These are phyloP conservation scores for Coecobrya sp. DNA, from an alignment of 2,888 invertebrate species.

Conservation along the genomic window DNA sequence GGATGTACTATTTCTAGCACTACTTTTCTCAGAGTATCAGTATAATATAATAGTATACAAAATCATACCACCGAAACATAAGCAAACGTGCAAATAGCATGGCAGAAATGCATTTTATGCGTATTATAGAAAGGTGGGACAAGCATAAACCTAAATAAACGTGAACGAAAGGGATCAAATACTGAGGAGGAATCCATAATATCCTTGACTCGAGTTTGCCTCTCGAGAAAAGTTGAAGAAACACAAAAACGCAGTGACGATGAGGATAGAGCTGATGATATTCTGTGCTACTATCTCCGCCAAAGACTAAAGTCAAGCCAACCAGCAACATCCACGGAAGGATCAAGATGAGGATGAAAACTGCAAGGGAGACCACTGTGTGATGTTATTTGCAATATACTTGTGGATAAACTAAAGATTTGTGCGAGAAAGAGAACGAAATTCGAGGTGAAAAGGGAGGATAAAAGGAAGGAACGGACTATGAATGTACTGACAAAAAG, in stretches of 20 bases:
- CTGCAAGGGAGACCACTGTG: conserved; percentile 32
- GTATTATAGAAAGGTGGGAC: background rate
- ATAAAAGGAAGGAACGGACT: conserved; percentile 11
- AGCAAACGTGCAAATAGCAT: background rate
- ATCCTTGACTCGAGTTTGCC: conserved; percentile 13
- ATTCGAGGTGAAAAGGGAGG: conserved; percentile 31
- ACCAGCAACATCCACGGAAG: conserved; percentile 33
- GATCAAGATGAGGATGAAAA: conserved; percentile 45
- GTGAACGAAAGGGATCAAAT: conserved; percentile 30
- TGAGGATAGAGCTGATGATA: background rate
- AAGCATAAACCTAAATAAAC: conserved; percentile 47
- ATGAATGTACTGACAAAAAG: conserved; percentile 17
- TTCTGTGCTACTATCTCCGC: background rate
- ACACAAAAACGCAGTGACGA: background rate
- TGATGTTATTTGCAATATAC: conserved; percentile 67
- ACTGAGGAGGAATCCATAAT: conserved; percentile 13
- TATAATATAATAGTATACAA: background rate
- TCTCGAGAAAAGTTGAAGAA: background rate
- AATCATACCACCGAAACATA: background rate
- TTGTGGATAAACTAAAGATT: conserved; percentile 19
- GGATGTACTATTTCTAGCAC: conserved; percentile 7
- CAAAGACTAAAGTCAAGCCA: background rate
- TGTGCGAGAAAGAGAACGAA: background rate
- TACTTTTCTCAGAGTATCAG: background rate
- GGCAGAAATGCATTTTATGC: conserved; percentile 27